Evolutionary conservation across 1,140 invertebrate genomes (phyloP).

Genomic region (Drosophila lowei): DNA sequence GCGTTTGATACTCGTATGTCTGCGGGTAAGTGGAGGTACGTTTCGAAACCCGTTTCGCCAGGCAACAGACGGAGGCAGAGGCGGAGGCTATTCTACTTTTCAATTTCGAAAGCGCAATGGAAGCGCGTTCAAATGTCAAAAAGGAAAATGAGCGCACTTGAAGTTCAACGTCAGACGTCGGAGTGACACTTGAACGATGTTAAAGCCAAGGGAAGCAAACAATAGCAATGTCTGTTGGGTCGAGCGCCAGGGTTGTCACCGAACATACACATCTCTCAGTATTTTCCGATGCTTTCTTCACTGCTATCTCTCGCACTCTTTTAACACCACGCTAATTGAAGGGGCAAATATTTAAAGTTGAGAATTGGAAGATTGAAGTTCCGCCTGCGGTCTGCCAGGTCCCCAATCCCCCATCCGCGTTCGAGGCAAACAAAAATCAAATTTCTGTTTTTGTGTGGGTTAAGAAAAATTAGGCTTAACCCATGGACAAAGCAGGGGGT

Average conservation of each 20-base stretch:
- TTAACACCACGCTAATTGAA: conserved; percentile 74
- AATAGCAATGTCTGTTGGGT: conserved; percentile 40
- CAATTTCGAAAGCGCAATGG: conserved; percentile 71
- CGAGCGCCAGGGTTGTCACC: conserved; percentile 28
- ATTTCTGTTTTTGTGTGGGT: conserved; percentile 23
- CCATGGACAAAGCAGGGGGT: not conserved
- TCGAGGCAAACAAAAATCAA: conserved; percentile 12
- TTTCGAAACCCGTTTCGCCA: conserved; percentile 58
- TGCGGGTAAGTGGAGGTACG: conserved; percentile 16
- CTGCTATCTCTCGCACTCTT: conserved; percentile 18
- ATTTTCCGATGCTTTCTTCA: conserved; percentile 47
- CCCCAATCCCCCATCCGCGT: too few relatives aligned
- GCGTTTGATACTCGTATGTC: conserved; percentile 8
- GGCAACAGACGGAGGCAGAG: not conserved
- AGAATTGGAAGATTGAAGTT: conserved; percentile 46
- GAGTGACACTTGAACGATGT: conserved; percentile 55
- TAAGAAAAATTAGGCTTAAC: conserved; percentile 20
- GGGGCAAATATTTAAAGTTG: conserved; percentile 64
- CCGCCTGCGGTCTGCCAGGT: conserved; percentile 7
- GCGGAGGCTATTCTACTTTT: conserved; percentile 62
- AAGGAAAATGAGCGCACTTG: conserved; percentile 74
- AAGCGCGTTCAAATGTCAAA: conserved; percentile 77
- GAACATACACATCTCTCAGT: too few relatives aligned
- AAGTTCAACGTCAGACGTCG: conserved; percentile 63
- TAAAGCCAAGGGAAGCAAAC: conserved; percentile 3